Evolutionary conservation across 1,140 invertebrate species (phyloP).

Genomic region (Asbolus verrucosus): DNA sequence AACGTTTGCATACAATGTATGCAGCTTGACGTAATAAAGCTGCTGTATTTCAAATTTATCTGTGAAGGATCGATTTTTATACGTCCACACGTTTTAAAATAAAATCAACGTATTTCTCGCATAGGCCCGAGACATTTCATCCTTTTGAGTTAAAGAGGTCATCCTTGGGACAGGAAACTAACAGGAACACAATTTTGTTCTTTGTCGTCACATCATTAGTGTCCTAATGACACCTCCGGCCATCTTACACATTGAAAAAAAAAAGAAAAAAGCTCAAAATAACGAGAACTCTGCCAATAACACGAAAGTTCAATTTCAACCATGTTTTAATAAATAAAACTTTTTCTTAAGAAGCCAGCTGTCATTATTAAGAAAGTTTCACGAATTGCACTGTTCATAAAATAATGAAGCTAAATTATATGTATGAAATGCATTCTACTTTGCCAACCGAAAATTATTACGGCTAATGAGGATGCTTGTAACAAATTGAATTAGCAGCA

Average conservation of each 20-base stretch:
- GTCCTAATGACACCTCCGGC: slow-evolving; percentile 46
- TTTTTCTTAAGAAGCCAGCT: too few relatives aligned
- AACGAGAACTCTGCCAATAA: slow-evolving; percentile 32
- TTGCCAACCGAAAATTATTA: slow-evolving; percentile 6
- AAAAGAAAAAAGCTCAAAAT: slow-evolving; percentile 26
- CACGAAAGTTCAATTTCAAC: not conserved
- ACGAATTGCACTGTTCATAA: too few relatives aligned
- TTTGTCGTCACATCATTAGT: slow-evolving; percentile 44
- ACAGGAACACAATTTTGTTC: slow-evolving; percentile 41
- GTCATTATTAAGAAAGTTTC: too few relatives aligned
- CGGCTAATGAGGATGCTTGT: slow-evolving; percentile 30
- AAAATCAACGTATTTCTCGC: slow-evolving; percentile 8
- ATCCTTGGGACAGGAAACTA: slow-evolving; percentile 36
- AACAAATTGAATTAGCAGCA: slow-evolving; percentile 23
- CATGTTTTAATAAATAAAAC: slow-evolving; percentile 1
- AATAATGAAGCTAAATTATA: too few relatives aligned
- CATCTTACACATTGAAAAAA: slow-evolving; percentile 6
- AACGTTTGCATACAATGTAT: slow-evolving; percentile 13
- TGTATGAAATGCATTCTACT: too few relatives aligned
- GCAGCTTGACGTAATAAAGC: not conserved
- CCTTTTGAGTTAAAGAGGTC: slow-evolving; percentile 20
- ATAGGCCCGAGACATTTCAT: not conserved
- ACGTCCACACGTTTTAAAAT: too few relatives aligned
- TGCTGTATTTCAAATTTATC: not conserved
- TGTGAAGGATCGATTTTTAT: not conserved